A percentile compares a stretch with the other conserved stretches of the same genome.
Evolutionary conservation across 2,888 invertebrate genomes (phyloP).

Genomic region (Chesias legatella): DNA sequence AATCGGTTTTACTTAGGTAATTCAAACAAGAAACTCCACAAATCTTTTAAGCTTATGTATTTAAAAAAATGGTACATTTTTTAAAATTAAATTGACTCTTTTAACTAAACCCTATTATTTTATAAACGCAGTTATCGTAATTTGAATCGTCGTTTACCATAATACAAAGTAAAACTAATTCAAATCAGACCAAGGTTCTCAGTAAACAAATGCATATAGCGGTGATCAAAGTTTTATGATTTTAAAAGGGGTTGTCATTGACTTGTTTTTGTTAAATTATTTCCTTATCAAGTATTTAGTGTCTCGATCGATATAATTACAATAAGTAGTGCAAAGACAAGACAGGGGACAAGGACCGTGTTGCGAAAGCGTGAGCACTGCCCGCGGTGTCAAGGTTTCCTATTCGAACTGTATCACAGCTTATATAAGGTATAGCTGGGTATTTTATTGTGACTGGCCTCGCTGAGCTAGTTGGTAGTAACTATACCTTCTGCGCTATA

Average conservation of each 20-base stretch:
- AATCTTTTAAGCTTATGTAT: too few relatives aligned
- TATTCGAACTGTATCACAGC: constrained; percentile 17
- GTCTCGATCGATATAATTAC: constrained; percentile 21
- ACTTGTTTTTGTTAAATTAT: background rate
- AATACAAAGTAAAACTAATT: too few relatives aligned
- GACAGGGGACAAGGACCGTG: constrained; percentile 56
- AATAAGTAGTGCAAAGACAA: constrained; percentile 42
- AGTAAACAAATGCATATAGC: too few relatives aligned
- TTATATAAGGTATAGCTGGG: background rate
- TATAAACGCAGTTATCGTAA: too few relatives aligned
- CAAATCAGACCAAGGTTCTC: too few relatives aligned
- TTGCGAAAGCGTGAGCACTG: constrained; percentile 55
- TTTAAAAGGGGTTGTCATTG: constrained; percentile 2
- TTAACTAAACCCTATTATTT: too few relatives aligned
- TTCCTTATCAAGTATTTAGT: constrained; percentile 11
- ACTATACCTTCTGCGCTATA: too few relatives aligned
- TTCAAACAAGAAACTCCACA: background rate
- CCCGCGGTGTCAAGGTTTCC: constrained; percentile 58
- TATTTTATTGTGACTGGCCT: too few relatives aligned
- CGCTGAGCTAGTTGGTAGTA: too few relatives aligned
- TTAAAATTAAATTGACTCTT: too few relatives aligned
- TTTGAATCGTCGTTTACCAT: too few relatives aligned
- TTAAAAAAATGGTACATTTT: too few relatives aligned
- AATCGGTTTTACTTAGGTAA: background rate
- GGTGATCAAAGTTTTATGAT: background rate